Evolutionary conservation across 2,113 vertebrate genomes (phyloP).

Genomic region (Columbina picui): DNA sequence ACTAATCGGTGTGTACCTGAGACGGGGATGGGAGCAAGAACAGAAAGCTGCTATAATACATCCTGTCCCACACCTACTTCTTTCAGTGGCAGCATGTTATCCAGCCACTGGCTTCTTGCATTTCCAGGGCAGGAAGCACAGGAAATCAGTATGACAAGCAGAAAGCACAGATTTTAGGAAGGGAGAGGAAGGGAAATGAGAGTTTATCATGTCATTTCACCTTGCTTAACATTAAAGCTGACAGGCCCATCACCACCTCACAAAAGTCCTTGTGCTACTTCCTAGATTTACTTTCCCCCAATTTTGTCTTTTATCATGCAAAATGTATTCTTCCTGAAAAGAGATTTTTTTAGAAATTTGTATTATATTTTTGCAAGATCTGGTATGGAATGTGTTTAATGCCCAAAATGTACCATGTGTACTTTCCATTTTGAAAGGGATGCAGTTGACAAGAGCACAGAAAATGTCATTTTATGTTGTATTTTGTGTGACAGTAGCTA

Average conservation of each 20-base stretch:
- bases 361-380: background rate
- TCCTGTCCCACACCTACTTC: background rate
- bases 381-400: background rate
- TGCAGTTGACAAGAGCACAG: background rate
- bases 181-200: background rate
- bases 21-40: background rate
- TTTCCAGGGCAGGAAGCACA: background rate
- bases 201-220: background rate
- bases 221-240: background rate
- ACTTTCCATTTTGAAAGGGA: background rate
- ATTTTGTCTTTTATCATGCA: background rate
- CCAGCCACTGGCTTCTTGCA: background rate
- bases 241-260: background rate
- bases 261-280: background rate
- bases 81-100: background rate
- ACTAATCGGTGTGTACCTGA: background rate
- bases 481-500: too few species aligned
- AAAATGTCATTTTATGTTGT: background rate
- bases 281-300: background rate
- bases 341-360: background rate
- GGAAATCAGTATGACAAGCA: background rate
- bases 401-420: background rate
- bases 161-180: background rate
- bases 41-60: background rate
- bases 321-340: background rate